Base-by-base conservation (phyloP, 2,888 invertebrate genomes). In the Megalurothrips usitatus region DNA sequence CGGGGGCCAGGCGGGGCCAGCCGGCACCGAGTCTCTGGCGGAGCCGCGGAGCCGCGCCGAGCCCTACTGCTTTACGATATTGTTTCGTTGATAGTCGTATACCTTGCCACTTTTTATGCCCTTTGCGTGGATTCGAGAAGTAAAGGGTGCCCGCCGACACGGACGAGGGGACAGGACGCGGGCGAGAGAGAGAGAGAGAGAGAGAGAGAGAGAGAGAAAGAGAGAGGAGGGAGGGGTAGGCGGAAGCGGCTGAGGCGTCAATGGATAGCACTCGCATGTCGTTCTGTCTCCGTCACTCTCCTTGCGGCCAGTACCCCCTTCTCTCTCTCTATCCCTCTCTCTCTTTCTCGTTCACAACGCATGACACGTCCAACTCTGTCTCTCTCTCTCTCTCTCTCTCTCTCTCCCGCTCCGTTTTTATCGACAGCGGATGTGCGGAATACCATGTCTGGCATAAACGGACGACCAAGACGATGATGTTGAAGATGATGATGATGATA, bases 381-480 rank as follows among this genome's bases (percentile, higher is more conserved):
- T 10, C 26, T 75, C 68, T 58, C 58, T 58, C 17, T 58, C 58
- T 52, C 58, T 52, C 19, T 58, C 58, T 58, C 58, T 17, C 14
- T 1, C 68, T 23, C 68, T 23, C 11, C 68, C 68, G 23, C 68
- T 23, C 23, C 68, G 68, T 68, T 68, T 68, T 68, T 68, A 68
- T 68, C 68, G 68, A 26, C 68, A 23, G 68, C 68, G 68, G 68
- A 75, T 75, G 68, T 75, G 68, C 68, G 26, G 68, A 75, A 75
- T 75, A 58, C 58, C 58, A 58, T 58, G 58, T 58, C 58, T 58
- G 58, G 58, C 58, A 58, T 58, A 58, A 58, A 58, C 17, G 58
- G 58, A 17, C 58, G 58, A 17, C 17, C 14, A 58, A 14, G 58
- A 58, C 6, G 34, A 43, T 43, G 34, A 43, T 43, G n/a, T n/a